Evolutionary conservation across 2,113 vertebrate species (phyloP), one percentile per base, ranked within the genome.

Genomic region (Pelodiscus sinensis): DNA sequence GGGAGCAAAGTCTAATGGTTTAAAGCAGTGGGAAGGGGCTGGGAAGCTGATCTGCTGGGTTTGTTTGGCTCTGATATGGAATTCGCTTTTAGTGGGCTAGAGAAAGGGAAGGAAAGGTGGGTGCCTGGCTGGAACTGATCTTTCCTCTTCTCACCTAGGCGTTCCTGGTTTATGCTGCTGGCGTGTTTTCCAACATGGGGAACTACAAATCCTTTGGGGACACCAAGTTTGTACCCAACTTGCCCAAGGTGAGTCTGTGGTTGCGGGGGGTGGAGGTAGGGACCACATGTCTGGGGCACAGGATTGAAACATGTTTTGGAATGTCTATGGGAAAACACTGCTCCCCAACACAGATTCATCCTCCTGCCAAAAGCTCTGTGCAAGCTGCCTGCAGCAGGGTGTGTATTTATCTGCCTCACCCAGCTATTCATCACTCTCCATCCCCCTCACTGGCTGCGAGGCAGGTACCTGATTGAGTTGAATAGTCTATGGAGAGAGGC

Each of bases 131-230:
- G 5, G 22, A 5, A 13, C 21, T n/a, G 7, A 79, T 19, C 9
- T 27, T 35, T 78, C 78, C 5, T 82, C 24, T 21, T 11, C 18
- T n/a, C 56, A 35, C 9, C 44, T 87, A 99, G 99, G 99, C 99
- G 1, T 98, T 99, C 92, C 97, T 99, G 92, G 99, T 99, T 54
- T 99, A 99, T 87, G 96, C 98, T n/a, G 98, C 99, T 0, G 99
- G 99, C 18, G 91, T 99, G 82, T 99, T 98, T 96, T 98, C 98
- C 97, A 99, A 99, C 97, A 99, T 99, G 99, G 99, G 99, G 75
- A 99, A 99, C 98, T 99, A 99, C 96, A 99, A 99, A 92, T 99
- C 99, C 44, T 99, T 99, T 16, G 99, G 99, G 10, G 99, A 99
- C 96, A 99, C 99, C 50, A 99, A 99, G 95, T 99, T 99, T 94